Base-by-base conservation (phyloP, 2,888 invertebrate species). In the Diaphora mendica region DNA sequence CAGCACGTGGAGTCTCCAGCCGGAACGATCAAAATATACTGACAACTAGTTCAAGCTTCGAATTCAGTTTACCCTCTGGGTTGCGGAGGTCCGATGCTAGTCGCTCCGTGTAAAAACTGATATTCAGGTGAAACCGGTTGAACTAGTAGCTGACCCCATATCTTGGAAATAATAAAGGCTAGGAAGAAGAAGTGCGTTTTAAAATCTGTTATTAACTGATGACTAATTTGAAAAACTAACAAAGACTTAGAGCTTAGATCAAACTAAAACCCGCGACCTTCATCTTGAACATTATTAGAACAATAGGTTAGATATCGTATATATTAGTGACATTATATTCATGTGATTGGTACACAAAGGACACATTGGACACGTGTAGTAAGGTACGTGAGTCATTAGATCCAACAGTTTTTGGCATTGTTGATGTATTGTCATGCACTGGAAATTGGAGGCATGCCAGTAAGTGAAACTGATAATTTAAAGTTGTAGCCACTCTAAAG, bases 361-460 rank as follows among this genome's bases (percentile, higher is more conserved):
- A 92, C 91, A 89, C 86, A 90, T 91, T 91, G 88, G 90, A 95
- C 95, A 95, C 92, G 92, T 95, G 95, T 95, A 93, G 92, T 92
- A 91, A 91, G 86, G 88, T 91, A 95, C 94, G 95, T 95, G 95
- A 95, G 89, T 95, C 95, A 95, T 95, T 95, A 95, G 88, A 90
- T 82, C 77, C 86, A 85, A 80, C 85, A 85, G 82, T 89, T 94
- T 94, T 95, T 94, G 94, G 95, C 90, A 92, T 92, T 94, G 94
- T 93, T 94, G 89, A 89, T 89, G 92, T 91, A 95, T 95, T 95
- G 94, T 94, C 71, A 76, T 91, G 89, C 86, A 85, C 80, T 89
- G 90, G 90, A 90, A 88, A 78, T 92, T 95, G 95, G 94, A 89
- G 67, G 68, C 71, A 74, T 70, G 92, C 95, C 94, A 95, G 90